Percentiles rank a stretch among this genome's conserved stretches.
These are phyloP conservation scores for Tachyglossus aculeatus DNA, from an alignment of 2,797 vertebrate species.

Conservation along the genomic window DNA sequence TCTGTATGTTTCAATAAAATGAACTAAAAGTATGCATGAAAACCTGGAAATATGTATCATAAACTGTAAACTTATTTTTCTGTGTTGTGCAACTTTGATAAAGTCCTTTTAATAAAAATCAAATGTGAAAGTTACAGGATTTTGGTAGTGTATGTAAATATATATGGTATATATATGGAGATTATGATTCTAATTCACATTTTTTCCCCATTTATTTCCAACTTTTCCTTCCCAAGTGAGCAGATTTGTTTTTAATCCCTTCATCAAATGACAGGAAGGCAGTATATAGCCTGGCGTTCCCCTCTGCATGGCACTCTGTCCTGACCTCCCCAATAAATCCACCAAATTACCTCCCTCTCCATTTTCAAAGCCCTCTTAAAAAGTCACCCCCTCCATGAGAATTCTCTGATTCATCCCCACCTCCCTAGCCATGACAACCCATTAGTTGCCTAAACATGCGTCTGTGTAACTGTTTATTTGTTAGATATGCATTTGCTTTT, in stretches of 20 bases:
- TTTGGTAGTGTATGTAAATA: no score
- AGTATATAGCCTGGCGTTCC: no score
- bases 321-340: no score
- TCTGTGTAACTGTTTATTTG: background rate
- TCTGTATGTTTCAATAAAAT: constrained; percentile 21
- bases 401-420: no score
- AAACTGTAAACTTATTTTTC: constrained; percentile 61
- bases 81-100: constrained; percentile 63
- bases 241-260: background rate
- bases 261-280: no score
- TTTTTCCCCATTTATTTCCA: constrained; percentile 12
- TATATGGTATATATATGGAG: background rate
- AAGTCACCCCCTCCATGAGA: no score
- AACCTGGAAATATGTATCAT: constrained; percentile 15
- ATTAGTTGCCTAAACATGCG: background rate
- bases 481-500: background rate
- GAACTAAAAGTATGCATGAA: constrained; percentile 32
- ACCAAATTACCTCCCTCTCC: no score
- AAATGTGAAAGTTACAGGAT: constrained; percentile 30
- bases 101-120: constrained; percentile 61
- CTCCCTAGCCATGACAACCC: constrained; percentile 21
- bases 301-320: no score
- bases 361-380: no score
- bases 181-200: constrained; percentile 25
- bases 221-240: constrained; percentile 5